Evolutionary conservation across 2,113 vertebrate genomes (phyloP).

Genomic region (Plecotus auritus): DNA sequence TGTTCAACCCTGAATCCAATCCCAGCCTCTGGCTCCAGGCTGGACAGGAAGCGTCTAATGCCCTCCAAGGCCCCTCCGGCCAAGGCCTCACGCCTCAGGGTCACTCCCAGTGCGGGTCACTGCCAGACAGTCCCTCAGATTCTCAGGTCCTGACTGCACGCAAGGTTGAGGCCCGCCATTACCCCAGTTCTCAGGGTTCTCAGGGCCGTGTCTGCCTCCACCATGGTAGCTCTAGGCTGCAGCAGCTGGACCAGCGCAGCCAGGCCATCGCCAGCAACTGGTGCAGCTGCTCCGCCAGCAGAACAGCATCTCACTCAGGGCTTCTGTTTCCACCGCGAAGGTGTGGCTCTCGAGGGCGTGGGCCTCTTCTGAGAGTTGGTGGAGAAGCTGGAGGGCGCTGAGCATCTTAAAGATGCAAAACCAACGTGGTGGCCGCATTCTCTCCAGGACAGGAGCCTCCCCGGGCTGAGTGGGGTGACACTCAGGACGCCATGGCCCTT

Average conservation of each 20-base stretch:
- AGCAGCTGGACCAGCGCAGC: constrained; percentile 92
- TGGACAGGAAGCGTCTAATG: background rate
- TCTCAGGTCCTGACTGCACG: too few relatives aligned
- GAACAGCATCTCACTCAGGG: constrained; percentile 82
- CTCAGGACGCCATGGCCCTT: background rate
- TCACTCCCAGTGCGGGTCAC: rapidly evolving
- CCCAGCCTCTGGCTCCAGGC: background rate
- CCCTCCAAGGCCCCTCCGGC: background rate
- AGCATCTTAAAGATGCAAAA: too few relatives aligned
- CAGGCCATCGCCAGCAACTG: constrained; percentile 93
- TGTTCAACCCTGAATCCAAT: background rate
- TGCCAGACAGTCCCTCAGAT: too few relatives aligned
- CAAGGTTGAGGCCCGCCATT: rapidly evolving
- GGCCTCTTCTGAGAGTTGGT: too few relatives aligned
- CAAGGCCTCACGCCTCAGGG: background rate
- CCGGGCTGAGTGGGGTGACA: too few relatives aligned
- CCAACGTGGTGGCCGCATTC: too few relatives aligned
- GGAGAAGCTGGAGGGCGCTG: too few relatives aligned
- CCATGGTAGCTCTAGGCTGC: constrained; percentile 83
- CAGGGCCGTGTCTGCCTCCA: background rate
- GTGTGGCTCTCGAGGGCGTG: too few relatives aligned
- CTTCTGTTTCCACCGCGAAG: too few relatives aligned
- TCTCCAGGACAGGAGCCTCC: too few relatives aligned
- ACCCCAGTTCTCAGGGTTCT: background rate
- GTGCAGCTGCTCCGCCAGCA: constrained; percentile 91